Percentiles rank a stretch among this genome's conserved stretches.
Evolutionary conservation across 2,113 vertebrate genomes (phyloP).

Genomic region (Athene cunicularia): DNA sequence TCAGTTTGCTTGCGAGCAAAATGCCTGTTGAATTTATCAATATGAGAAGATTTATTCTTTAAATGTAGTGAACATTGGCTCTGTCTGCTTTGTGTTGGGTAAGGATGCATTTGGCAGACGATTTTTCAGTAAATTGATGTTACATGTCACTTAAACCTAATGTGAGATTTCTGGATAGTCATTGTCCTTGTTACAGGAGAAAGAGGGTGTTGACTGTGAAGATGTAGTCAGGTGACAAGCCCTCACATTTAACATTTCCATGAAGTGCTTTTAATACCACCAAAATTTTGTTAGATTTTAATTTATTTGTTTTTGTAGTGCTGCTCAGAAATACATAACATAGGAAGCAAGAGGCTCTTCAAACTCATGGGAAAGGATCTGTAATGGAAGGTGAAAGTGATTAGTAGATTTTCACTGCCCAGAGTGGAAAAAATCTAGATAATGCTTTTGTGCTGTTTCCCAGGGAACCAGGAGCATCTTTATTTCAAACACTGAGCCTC

Average conservation of each 20-base stretch:
- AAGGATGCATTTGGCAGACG: not conserved
- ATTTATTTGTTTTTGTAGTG: not conserved
- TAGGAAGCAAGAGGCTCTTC: not conserved
- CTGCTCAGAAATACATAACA: not conserved
- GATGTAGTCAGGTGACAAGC: not conserved
- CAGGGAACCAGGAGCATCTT: not conserved
- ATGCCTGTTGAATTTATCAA: not conserved
- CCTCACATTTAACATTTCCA: not conserved
- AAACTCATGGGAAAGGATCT: not conserved
- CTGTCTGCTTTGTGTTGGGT: not conserved
- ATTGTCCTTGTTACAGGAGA: not conserved
- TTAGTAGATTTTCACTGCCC: not conserved
- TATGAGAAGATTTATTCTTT: not conserved
- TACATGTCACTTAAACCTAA: not conserved
- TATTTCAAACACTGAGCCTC: not conserved
- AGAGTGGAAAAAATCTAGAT: not conserved
- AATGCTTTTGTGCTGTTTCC: not conserved
- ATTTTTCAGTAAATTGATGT: not conserved
- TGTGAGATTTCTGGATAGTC: not conserved
- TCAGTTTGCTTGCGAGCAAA: not conserved
- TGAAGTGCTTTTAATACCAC: not conserved
- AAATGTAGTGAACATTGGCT: not conserved
- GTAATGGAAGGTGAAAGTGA: not conserved
- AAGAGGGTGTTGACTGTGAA: not conserved
- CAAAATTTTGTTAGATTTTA: not conserved